These are phyloP conservation scores for Antennarius maculatus DNA, from an alignment of 2,797 vertebrate genomes.

Conservation along the genomic window DNA sequence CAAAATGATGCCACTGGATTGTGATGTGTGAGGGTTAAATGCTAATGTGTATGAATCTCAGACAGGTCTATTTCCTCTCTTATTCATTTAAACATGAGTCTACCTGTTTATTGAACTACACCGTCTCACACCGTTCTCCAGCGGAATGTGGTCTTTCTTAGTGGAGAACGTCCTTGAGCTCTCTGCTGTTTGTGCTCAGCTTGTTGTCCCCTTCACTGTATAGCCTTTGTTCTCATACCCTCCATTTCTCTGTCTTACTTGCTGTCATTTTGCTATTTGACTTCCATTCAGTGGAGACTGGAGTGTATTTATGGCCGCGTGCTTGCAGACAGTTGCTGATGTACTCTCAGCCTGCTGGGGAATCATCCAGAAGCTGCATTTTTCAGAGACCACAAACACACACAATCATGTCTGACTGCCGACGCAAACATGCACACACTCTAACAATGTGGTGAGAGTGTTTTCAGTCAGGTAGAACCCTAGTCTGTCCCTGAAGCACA, in stretches of 20 bases:
- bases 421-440: conserved; percentile 30
- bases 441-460: conserved; percentile 20
- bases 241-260: neutral
- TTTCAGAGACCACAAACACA: conserved; percentile 12
- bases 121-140: conserved; percentile 39
- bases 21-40: conserved; percentile 64
- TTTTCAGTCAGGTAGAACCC: conserved; percentile 46
- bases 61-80: conserved; percentile 51
- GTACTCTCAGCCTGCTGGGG: conserved; percentile 45
- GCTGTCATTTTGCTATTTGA: conserved; percentile 54
- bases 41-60: conserved; percentile 55
- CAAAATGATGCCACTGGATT: conserved; percentile 11
- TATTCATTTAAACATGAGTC: conserved; percentile 72
- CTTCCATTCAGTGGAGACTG: conserved; percentile 46
- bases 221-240: conserved; percentile 21
- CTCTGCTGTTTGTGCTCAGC: conserved; percentile 49
- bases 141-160: conserved; percentile 45
- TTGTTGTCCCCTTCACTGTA: conserved; percentile 32
- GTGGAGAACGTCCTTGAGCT: conserved; percentile 48
- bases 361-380: conserved; percentile 51
- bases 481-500: conserved; percentile 10
- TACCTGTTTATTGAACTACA: conserved; percentile 46
- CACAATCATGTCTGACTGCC: conserved; percentile 25
- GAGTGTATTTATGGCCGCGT: conserved; percentile 48
- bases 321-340: conserved; percentile 56